Percentiles rank a stretch among this genome's conserved stretches.
These are phyloP conservation scores for Omphaloscelis lunosa DNA, from an alignment of 2,888 invertebrate genomes.

Conservation along the genomic window DNA sequence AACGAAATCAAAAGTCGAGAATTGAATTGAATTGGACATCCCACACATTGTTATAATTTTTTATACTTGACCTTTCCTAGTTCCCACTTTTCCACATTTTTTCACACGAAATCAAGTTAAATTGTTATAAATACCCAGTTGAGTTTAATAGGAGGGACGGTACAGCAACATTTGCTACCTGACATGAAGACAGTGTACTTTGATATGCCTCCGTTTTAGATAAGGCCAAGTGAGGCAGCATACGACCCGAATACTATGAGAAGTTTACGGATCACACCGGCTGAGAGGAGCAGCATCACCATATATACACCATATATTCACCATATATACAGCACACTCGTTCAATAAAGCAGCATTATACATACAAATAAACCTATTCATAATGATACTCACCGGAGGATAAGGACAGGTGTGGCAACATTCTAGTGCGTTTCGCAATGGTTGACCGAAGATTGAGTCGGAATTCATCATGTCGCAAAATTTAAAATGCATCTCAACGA, in stretches of 20 bases:
- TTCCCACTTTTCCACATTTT: too few relatives aligned
- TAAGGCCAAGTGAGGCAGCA: background rate
- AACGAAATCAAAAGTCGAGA: too few relatives aligned
- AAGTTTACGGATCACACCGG: background rate
- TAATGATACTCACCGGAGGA: constrained; percentile 22
- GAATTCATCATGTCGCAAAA: constrained; percentile 20
- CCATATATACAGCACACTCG: too few relatives aligned
- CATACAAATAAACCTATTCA: background rate
- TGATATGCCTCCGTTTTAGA: background rate
- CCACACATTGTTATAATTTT: too few relatives aligned
- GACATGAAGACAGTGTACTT: background rate
- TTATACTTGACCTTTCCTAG: too few relatives aligned
- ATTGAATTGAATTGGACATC: too few relatives aligned
- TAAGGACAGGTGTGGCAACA: too few relatives aligned
- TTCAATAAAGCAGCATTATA: background rate
- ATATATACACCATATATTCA: too few relatives aligned
- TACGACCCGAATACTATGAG: background rate
- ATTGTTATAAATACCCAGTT: too few relatives aligned
- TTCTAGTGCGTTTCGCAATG: background rate
- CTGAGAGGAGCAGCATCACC: background rate
- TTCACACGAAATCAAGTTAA: too few relatives aligned
- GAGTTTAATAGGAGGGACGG: background rate
- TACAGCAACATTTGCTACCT: background rate
- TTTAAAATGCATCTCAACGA: constrained; percentile 43
- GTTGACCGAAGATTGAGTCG: constrained; percentile 2